Percentiles rank a stretch among this genome's conserved stretches.
Conservation (phyloP, 2,113 vertebrate genomes). For the Delphinapterus leucas region DNA sequence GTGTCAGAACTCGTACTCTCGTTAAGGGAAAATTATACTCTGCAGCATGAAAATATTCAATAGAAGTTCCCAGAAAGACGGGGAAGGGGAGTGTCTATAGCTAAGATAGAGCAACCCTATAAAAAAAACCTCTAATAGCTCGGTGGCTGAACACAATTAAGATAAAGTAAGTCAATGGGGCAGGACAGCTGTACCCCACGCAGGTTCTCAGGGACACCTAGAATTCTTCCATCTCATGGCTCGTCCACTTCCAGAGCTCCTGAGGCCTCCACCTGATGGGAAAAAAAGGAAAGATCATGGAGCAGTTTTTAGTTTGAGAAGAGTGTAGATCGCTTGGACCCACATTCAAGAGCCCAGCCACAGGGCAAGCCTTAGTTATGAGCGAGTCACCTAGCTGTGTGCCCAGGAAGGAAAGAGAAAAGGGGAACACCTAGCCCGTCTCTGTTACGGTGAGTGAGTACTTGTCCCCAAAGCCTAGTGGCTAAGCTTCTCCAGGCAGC, state of each 20-base stretch:
- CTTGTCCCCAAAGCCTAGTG: not conserved
- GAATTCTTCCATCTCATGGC: not conserved
- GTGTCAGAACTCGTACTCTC: not conserved
- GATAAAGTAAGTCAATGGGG: not conserved
- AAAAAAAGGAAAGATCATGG: not conserved
- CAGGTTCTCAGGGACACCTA: not conserved
- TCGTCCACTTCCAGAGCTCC: not conserved
- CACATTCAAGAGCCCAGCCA: not conserved
- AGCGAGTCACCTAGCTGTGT: rapidly evolving
- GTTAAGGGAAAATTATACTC: not conserved
- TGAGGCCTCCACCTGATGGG: not conserved
- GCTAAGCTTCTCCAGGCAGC: not conserved
- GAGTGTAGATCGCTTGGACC: not conserved
- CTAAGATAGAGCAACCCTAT: not conserved
- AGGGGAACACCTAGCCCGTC: not conserved
- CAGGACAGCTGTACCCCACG: not conserved
- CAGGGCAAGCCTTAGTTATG: not conserved
- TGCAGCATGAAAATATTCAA: not conserved
- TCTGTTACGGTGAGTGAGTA: not conserved
- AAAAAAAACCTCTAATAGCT: not conserved
- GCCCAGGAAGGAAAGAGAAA: not conserved
- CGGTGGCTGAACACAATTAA: not conserved
- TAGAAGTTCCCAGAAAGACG: not conserved
- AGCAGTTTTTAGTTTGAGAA: not conserved
- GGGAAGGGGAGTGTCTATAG: not conserved